A percentile compares a stretch with the other conserved stretches of the same genome.
These are phyloP conservation scores for Megamerina dolium DNA, from an alignment of 2,888 invertebrate species.

Conservation along the genomic window DNA sequence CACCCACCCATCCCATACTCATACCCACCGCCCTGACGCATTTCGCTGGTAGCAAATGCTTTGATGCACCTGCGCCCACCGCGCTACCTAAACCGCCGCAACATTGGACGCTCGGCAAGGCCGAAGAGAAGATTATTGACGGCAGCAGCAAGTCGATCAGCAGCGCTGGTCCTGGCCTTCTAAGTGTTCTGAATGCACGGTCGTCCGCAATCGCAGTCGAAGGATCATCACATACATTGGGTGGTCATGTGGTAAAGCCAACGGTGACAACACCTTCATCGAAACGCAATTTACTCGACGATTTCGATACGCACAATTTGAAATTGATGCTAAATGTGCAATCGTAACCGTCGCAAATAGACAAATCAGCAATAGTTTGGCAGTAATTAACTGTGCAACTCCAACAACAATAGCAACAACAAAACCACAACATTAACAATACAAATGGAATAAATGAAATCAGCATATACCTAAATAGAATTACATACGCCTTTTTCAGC, in stretches of 20 bases:
- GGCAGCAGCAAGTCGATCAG: slow-evolving; percentile 26
- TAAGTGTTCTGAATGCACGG: slow-evolving; percentile 24
- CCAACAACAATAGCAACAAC: slow-evolving; percentile 17
- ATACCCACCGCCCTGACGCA: slow-evolving; percentile 48
- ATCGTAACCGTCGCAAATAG: slow-evolving; percentile 48
- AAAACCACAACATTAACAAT: slow-evolving; percentile 21
- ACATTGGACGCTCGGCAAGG: slow-evolving; percentile 59
- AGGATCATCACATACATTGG: slow-evolving; percentile 21
- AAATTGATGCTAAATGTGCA: slow-evolving; percentile 61
- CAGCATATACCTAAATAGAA: too few relatives aligned
- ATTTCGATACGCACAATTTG: slow-evolving; percentile 56
- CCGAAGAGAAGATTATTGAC: slow-evolving; percentile 8
- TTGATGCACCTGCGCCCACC: slow-evolving; percentile 72
- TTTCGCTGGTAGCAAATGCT: slow-evolving; percentile 74
- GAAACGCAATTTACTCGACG: slow-evolving; percentile 46
- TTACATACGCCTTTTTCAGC: too few relatives aligned
- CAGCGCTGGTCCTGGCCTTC: slow-evolving; percentile 37
- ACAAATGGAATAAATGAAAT: too few relatives aligned
- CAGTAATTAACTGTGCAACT: slow-evolving; percentile 12
- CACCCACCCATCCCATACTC: slow-evolving; percentile 38
- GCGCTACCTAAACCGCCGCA: slow-evolving; percentile 74
- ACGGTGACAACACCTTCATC: too few relatives aligned
- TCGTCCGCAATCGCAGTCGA: slow-evolving; percentile 17
- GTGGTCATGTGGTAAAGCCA: slow-evolving; percentile 30
- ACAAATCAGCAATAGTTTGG: slow-evolving; percentile 20